Conservation (phyloP, 1,140 invertebrate species). For the Gryllus bimaculatus region DNA sequence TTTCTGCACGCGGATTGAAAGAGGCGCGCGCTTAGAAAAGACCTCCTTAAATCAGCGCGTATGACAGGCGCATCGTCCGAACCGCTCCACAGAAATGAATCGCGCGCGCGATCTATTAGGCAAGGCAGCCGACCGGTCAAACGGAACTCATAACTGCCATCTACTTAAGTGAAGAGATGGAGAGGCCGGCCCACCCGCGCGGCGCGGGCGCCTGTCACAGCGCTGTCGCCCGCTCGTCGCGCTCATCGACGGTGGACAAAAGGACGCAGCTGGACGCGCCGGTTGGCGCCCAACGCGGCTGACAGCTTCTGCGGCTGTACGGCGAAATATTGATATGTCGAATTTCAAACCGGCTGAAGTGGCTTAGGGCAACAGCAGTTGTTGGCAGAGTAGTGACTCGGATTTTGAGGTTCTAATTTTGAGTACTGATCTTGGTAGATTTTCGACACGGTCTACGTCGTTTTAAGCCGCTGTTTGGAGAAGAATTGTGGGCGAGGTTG, state of each 20-base stretch:
- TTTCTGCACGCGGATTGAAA: neutral
- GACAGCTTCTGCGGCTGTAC: too few relatives aligned
- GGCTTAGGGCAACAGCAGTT: too few relatives aligned
- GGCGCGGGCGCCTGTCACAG: neutral
- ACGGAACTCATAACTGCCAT: neutral
- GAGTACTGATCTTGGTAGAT: too few relatives aligned
- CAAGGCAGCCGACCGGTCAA: neutral
- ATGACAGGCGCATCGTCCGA: neutral
- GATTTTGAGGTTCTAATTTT: too few relatives aligned
- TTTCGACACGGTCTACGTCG: too few relatives aligned
- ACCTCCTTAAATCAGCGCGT: neutral
- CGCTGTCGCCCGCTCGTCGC: neutral
- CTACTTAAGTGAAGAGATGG: neutral
- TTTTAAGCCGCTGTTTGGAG: too few relatives aligned
- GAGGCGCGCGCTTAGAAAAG: neutral
- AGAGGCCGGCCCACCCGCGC: too few relatives aligned
- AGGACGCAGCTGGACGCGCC: neutral
- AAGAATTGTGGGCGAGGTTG: too few relatives aligned
- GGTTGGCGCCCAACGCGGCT: too few relatives aligned
- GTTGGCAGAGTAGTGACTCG: too few relatives aligned
- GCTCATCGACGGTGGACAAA: neutral
- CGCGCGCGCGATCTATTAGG: neutral
- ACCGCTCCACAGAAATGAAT: neutral
- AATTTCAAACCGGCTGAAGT: too few relatives aligned
- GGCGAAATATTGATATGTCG: too few relatives aligned